Evolutionary conservation across 2,888 invertebrate genomes (phyloP).

Genomic region (Pardosa pseudoannulata): DNA sequence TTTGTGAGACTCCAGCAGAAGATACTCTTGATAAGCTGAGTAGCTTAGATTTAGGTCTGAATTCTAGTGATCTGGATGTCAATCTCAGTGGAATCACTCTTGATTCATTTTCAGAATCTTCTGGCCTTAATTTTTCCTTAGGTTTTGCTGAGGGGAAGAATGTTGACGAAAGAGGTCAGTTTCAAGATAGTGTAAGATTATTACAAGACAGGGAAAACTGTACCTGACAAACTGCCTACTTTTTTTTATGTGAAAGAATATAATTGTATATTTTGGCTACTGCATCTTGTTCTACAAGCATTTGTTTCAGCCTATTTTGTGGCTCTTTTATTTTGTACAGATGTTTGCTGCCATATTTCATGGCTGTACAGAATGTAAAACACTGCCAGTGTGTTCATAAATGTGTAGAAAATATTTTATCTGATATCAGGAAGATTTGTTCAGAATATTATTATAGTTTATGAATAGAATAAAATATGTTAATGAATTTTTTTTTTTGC

Average conservation of each 20-base stretch:
- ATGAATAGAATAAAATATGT: conserved; percentile 12
- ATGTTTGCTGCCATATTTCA: not conserved
- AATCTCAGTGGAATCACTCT: conserved; percentile 60
- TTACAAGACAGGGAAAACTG: not conserved
- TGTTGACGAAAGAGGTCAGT: not conserved
- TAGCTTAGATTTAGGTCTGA: conserved; percentile 73
- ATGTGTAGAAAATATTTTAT: not conserved
- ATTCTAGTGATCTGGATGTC: conserved; percentile 71
- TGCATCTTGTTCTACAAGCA: not conserved
- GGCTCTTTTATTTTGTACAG: not conserved
- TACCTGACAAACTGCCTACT: not conserved
- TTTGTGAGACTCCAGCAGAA: conserved; percentile 47
- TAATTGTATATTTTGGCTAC: not conserved
- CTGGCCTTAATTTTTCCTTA: conserved; percentile 44
- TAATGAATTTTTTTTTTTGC: too few relatives aligned
- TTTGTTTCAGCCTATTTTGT: not conserved
- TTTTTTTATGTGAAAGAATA: not conserved
- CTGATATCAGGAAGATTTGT: not conserved
- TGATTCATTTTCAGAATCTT: conserved; percentile 60
- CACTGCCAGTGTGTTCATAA: conserved; percentile 15
- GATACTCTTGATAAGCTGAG: conserved; percentile 71
- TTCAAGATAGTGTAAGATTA: not conserved
- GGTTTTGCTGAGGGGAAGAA: not conserved
- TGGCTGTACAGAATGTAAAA: not conserved
- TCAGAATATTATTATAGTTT: conserved; percentile 11